phyloP scores from a whole-genome alignment of 2,113 vertebrate genomes.

The human (Homo sapiens) region GRCh38 chr14:75266001-75266500 shows the following conservation, averaged over 20 bases:
- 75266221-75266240: background rate
- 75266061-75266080: background rate
- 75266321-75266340: background rate
- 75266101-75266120: background rate
- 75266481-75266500: no score
- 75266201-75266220: background rate
- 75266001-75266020: background rate
- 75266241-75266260: background rate
- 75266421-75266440: no score
- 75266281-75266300: background rate
- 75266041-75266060: background rate
- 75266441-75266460: no score
- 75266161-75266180: background rate
- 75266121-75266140: background rate
- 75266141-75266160: background rate
- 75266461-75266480: no score
- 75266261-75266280: background rate
- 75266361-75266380: background rate
- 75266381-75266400: background rate
- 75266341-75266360: background rate
- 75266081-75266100: background rate
- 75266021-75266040: background rate
- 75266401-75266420: no score
- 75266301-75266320: background rate
- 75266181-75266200: background rate